Percentiles rank a stretch among this genome's conserved stretches.
These are phyloP conservation scores for Kryptolebias ocellatus DNA, from an alignment of 2,797 vertebrate species.

Conservation along the genomic window DNA sequence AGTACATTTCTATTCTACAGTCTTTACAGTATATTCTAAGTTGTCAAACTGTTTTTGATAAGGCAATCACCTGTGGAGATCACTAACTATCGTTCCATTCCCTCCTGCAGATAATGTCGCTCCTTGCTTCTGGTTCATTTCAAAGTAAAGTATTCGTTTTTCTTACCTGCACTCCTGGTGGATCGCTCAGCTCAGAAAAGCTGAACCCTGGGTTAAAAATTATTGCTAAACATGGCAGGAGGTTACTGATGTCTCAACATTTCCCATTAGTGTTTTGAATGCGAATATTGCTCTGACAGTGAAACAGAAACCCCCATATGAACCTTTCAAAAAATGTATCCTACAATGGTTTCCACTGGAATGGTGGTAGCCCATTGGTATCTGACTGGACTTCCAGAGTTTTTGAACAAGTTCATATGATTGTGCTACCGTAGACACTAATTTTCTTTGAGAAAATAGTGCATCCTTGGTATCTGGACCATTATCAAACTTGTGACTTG, in stretches of 20 bases:
- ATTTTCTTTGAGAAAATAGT: background rate
- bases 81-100: no score
- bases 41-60: background rate
- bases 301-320: background rate
- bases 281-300: background rate
- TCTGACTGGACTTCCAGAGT: no score
- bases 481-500: background rate
- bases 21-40: background rate
- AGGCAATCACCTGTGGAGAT: no score
- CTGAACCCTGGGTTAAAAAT: no score
- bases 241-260: background rate
- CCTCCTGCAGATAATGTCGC: no score
- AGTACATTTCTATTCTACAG: background rate
- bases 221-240: background rate
- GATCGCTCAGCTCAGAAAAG: no score
- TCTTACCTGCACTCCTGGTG: no score
- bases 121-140: no score
- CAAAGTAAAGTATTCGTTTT: no score
- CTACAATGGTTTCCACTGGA: no score
- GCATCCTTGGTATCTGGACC: constrained; percentile 1
- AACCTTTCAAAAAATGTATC: no score
- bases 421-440: background rate
- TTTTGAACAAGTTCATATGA: background rate
- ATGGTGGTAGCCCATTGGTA: no score
- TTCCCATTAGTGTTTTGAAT: background rate